phyloP scores from a whole-genome alignment of 2,797 vertebrate genomes.

The Lagodon rhomboides region DNA sequence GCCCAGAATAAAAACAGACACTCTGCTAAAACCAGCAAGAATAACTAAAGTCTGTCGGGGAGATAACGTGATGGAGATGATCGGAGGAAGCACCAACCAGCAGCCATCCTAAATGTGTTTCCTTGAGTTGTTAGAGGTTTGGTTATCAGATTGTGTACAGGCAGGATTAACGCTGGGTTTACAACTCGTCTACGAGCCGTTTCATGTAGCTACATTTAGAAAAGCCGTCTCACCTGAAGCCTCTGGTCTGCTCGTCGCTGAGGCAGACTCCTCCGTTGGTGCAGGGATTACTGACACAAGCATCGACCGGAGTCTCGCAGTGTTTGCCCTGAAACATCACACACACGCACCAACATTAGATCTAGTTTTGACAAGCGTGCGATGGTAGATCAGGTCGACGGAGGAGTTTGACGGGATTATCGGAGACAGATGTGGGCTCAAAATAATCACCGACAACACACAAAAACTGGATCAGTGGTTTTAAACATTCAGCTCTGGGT shows the following conservation, averaged over 20 bases:
- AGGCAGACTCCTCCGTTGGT: slow-evolving; percentile 91
- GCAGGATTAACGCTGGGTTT: neutral
- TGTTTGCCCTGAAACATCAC: slow-evolving; percentile 86
- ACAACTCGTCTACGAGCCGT: no score
- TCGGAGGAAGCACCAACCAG: no score
- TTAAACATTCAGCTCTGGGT: slow-evolving; percentile 9
- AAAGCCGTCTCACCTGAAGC: slow-evolving; percentile 82
- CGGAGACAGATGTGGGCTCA: slow-evolving; percentile 26
- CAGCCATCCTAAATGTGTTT: neutral
- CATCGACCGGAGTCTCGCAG: slow-evolving; percentile 89
- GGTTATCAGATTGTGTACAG: neutral
- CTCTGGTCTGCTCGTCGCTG: slow-evolving; percentile 79
- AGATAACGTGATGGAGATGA: neutral
- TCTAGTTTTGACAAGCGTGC: neutral
- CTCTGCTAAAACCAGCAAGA: neutral
- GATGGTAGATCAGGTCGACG: slow-evolving; percentile 16
- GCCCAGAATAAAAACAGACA: no score
- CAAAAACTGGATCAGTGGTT: slow-evolving; percentile 20
- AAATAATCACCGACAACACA: slow-evolving; percentile 44
- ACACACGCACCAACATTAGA: slow-evolving; percentile 17
- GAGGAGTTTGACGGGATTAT: slow-evolving; percentile 44
- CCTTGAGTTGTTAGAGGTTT: neutral
- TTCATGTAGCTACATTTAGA: no score
- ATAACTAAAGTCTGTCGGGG: neutral
- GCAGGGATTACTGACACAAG: slow-evolving; percentile 92